phyloP scores from a whole-genome alignment of 2,797 vertebrate species.

The Clarias fuscus region DNA sequence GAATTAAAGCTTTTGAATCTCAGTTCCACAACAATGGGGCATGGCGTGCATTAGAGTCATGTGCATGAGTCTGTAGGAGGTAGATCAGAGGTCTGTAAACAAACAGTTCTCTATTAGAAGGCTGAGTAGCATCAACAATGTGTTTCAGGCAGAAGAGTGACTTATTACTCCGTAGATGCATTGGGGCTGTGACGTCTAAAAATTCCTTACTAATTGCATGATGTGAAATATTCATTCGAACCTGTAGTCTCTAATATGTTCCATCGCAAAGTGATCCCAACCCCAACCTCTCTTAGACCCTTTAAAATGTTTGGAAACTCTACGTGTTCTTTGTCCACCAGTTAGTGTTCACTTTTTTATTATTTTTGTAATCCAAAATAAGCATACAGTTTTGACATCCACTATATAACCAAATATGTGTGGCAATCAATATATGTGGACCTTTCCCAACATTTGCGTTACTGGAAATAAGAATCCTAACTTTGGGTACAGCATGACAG shows the following conservation, averaged over 20 bases:
- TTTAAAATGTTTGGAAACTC: not conserved
- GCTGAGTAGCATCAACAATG: not conserved
- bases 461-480: not conserved
- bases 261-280: not conserved
- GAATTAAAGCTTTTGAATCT: slow-evolving; percentile 6
- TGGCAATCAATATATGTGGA: not conserved
- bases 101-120: slow-evolving; percentile 38
- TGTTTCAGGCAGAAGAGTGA: not conserved
- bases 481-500: not conserved
- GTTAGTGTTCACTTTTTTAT: not conserved
- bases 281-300: not conserved
- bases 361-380: not conserved
- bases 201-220: not conserved
- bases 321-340: not conserved
- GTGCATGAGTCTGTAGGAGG: slow-evolving; percentile 30
- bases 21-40: slow-evolving; percentile 11
- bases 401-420: not conserved
- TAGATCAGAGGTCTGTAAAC: slow-evolving; percentile 37
- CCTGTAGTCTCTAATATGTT: not conserved
- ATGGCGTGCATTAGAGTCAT: slow-evolving; percentile 27
- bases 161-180: not conserved
- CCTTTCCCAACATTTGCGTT: not conserved
- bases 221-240: not conserved
- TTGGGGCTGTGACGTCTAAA: too few relatives aligned
- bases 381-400: not conserved